phyloP scores from a whole-genome alignment of 2,888 invertebrate species.

The Epistrophe eligans region DNA sequence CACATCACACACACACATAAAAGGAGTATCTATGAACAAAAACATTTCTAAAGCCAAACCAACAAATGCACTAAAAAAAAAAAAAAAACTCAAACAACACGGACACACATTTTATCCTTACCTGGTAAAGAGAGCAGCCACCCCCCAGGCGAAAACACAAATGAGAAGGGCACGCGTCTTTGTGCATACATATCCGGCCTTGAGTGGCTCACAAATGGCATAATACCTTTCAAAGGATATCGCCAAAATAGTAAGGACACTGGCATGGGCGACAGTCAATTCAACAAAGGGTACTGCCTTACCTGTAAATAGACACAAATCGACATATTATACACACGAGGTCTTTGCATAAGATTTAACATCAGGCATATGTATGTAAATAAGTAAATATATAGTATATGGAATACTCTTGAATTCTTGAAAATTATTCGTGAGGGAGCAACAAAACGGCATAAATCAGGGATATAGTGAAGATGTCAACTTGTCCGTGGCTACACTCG shows the following conservation, averaged over 20 bases:
- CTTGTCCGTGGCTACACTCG: not conserved
- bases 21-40: constrained; percentile 2
- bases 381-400: not conserved
- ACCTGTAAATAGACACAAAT: constrained; percentile 86
- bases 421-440: constrained; percentile 5
- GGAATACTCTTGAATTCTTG: constrained; percentile 16
- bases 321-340: constrained; percentile 51
- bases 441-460: constrained; percentile 45
- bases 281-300: constrained; percentile 96
- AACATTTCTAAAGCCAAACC: constrained; percentile 17
- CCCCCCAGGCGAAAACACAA: constrained; percentile 92
- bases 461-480: constrained; percentile 29
- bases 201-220: constrained; percentile 96
- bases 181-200: constrained; percentile 95
- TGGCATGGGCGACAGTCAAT: constrained; percentile 95
- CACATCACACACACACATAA: not conserved
- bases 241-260: constrained; percentile 95
- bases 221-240: constrained; percentile 96
- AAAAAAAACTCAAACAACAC: constrained; percentile 6
- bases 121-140: constrained; percentile 94
- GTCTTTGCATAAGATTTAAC: not conserved
- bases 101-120: constrained; percentile 83
- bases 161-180: constrained; percentile 93
- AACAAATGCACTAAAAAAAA: constrained; percentile 9
- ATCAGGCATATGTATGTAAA: too few relatives aligned